Conservation (phyloP, 1,140 invertebrate species). For the Trinorchestia longiramus region DNA sequence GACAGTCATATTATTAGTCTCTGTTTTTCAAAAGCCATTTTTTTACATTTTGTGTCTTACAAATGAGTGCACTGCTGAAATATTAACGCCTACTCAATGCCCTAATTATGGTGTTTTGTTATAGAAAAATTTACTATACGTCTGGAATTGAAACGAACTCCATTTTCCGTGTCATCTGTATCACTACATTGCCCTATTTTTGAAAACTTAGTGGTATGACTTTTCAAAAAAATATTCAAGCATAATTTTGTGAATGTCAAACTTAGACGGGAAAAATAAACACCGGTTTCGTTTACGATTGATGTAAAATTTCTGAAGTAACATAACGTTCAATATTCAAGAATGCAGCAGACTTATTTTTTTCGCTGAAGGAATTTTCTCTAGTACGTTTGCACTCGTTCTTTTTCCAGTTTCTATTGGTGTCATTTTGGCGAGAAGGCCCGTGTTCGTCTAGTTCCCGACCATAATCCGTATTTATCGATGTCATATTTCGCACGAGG, state of each 20-base stretch:
- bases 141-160: background rate
- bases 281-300: background rate
- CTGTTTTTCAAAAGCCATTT: no score
- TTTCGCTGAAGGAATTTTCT: background rate
- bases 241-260: background rate
- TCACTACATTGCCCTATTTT: background rate
- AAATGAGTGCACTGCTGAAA: no score
- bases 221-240: background rate
- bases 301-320: background rate
- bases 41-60: no score
- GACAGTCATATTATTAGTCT: no score
- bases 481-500: slow-evolving; percentile 36
- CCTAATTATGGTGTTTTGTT: no score
- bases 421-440: background rate
- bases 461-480: slow-evolving; percentile 44
- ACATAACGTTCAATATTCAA: background rate
- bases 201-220: no score
- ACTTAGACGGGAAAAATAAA: background rate
- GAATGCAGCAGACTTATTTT: background rate
- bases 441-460: background rate
- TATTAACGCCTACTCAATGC: no score
- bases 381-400: background rate
- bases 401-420: background rate
- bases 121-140: no score
- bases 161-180: background rate